These are phyloP conservation scores for Conus canariensis DNA, from an alignment of 2,888 invertebrate genomes.

Conservation along the genomic window DNA sequence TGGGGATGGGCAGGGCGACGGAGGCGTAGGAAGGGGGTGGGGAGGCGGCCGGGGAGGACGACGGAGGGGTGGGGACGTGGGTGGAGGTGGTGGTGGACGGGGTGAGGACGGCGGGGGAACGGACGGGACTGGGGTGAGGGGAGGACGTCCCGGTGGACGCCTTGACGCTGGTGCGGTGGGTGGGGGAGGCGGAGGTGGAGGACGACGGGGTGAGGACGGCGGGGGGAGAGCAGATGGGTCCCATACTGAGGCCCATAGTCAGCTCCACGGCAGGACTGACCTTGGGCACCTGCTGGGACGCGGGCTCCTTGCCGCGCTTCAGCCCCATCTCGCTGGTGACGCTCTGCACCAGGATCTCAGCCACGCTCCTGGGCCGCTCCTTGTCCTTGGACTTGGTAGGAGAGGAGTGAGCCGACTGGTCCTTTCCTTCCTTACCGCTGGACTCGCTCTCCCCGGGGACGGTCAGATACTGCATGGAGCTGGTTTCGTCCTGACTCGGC, in stretches of 20 bases:
- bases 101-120: neutral
- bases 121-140: neutral
- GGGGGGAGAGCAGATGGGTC: neutral
- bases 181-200: conserved; percentile 7
- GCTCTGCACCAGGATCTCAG: conserved; percentile 42
- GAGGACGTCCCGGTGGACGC: neutral
- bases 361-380: conserved; percentile 36
- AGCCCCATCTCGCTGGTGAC: conserved; percentile 41
- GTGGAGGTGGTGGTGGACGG: neutral
- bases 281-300: neutral
- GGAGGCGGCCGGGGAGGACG: neutral
- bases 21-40: neutral
- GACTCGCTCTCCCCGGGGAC: conserved; percentile 40
- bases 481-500: conserved; percentile 32
- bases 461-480: conserved; percentile 39
- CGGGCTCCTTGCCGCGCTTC: conserved; percentile 20
- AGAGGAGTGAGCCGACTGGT: conserved; percentile 1
- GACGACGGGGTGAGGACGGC: conserved; percentile 8
- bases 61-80: neutral
- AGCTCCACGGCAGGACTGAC: conserved; percentile 4
- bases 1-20: neutral
- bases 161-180: neutral
- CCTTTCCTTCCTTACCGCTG: conserved; percentile 29
- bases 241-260: conserved; percentile 27
- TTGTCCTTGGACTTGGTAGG: conserved; percentile 16